Conservation (phyloP, 2,797 vertebrate species). For the Hydrophis major region DNA sequence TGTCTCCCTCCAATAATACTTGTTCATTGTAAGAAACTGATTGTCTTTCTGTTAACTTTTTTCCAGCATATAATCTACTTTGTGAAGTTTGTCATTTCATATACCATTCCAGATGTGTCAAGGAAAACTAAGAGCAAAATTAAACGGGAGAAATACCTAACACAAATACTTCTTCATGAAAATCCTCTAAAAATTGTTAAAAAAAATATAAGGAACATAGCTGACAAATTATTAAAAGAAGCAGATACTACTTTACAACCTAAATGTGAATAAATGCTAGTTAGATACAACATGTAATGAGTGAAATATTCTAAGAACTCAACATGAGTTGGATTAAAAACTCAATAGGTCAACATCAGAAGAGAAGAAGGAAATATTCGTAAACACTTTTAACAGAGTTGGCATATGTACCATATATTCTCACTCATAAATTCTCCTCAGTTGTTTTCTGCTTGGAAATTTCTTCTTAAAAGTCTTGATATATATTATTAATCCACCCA, state of each 20-base stretch:
- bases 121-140: conserved; percentile 82
- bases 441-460: not conserved
- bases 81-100: conserved; percentile 88
- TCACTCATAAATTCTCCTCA: not conserved
- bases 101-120: conserved; percentile 86
- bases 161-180: conserved; percentile 85
- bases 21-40: conserved; percentile 29
- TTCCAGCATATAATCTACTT: conserved; percentile 88
- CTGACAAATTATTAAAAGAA: conserved; percentile 47
- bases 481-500: not conserved
- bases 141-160: conserved; percentile 88
- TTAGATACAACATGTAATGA: conserved; percentile 25
- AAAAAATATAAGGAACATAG: conserved; percentile 68
- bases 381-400: conserved; percentile 36
- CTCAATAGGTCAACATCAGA: conserved; percentile 5
- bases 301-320: not conserved
- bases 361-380: conserved; percentile 4
- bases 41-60: conserved; percentile 47
- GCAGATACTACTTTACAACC: conserved; percentile 48
- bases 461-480: not conserved
- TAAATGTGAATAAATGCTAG: conserved; percentile 65
- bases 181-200: conserved; percentile 81
- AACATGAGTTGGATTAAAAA: conserved; percentile 11
- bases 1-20: not conserved
- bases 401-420: not conserved